These are phyloP conservation scores for Eurois occulta DNA, from an alignment of 2,888 invertebrate genomes.

Conservation along the genomic window DNA sequence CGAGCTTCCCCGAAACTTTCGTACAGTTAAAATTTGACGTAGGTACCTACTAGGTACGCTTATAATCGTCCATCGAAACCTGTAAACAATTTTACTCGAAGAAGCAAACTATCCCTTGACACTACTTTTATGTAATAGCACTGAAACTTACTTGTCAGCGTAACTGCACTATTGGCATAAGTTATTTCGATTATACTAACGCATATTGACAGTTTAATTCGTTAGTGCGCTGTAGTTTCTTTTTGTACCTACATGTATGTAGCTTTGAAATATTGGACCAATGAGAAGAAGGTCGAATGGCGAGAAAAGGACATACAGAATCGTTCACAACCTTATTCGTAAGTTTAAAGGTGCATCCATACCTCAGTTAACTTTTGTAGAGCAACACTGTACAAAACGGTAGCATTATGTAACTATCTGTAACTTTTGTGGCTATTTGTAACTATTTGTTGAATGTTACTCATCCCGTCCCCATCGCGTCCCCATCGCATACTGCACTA, in stretches of 20 bases:
- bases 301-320: conserved; percentile 3
- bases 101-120: conserved; percentile 5
- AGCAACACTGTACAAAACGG: too few species aligned
- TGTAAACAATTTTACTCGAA: conserved; percentile 14
- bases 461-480: too few species aligned
- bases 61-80: conserved; percentile 25
- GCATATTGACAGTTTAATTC: background rate
- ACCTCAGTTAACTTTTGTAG: too few species aligned
- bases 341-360: too few species aligned
- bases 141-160: conserved; percentile 8
- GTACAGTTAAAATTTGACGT: conserved; percentile 19
- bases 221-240: background rate
- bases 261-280: background rate
- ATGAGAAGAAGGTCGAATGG: too few species aligned
- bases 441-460: too few species aligned
- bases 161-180: background rate
- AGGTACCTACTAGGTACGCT: conserved; percentile 2
- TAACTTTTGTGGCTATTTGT: too few species aligned
- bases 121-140: background rate
- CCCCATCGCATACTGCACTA: too few species aligned
- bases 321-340: background rate
- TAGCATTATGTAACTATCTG: too few species aligned
- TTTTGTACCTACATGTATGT: background rate
- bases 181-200: conserved; percentile 13
- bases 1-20: conserved; percentile 11